phyloP scores from a whole-genome alignment of 2,113 vertebrate species.

The Choloepus hoffmanni region DNA sequence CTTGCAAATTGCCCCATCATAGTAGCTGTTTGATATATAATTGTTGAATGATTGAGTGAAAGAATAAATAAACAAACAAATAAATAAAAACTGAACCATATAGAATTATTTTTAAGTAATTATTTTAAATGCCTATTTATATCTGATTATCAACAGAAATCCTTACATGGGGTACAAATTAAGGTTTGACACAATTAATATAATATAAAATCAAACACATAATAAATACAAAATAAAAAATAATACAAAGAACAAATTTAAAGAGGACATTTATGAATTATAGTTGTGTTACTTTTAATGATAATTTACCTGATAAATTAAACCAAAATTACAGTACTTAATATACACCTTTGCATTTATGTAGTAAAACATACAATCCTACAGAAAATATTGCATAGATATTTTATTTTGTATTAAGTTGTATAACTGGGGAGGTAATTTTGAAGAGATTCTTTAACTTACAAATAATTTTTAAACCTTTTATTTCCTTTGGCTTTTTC shows the following conservation, averaged over 20 bases:
- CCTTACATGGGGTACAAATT: background rate
- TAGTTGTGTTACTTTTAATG: background rate
- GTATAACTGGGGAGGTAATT: background rate
- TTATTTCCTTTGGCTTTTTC: background rate
- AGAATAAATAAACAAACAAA: background rate
- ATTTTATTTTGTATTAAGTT: background rate
- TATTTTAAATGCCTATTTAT: background rate
- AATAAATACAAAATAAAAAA: background rate
- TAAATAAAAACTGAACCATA: background rate
- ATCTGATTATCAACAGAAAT: background rate
- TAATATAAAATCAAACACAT: background rate
- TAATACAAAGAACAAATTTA: background rate
- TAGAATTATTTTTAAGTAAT: background rate
- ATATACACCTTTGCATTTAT: background rate
- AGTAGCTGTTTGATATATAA: background rate
- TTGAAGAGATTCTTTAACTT: background rate
- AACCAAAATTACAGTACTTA: background rate
- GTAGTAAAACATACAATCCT: background rate
- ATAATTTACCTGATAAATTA: conserved; percentile 1
- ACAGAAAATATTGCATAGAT: background rate
- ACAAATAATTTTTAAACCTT: background rate
- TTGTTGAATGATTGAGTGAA: background rate
- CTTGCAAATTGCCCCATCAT: background rate
- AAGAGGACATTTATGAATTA: background rate
- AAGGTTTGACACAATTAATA: background rate